phyloP scores from a whole-genome alignment of 2,113 vertebrate species.

The Pungitius pungitius region DNA sequence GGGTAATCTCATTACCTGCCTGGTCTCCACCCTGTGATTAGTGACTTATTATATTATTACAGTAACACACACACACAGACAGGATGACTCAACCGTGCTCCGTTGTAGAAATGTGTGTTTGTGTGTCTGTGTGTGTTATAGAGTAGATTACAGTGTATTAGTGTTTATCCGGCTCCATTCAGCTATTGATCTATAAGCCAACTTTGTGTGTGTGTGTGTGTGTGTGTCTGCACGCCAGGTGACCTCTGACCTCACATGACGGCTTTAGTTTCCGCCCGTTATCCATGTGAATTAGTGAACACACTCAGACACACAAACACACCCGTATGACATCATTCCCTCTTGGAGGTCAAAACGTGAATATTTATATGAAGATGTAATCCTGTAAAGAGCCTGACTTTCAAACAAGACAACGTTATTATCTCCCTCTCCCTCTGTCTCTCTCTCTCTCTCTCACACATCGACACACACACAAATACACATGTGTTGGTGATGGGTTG shows the following conservation, averaged over 20 bases:
- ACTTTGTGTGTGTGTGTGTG: not conserved
- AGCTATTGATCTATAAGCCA: conserved; percentile 24
- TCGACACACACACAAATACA: not conserved
- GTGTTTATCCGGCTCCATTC: conserved; percentile 28
- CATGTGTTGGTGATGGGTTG: not conserved
- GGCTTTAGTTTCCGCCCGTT: not conserved
- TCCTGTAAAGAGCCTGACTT: not conserved
- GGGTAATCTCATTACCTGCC: conserved; percentile 48
- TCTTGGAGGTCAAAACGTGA: not conserved
- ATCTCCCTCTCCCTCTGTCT: not conserved
- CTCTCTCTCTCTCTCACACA: not conserved
- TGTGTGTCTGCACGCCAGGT: not conserved
- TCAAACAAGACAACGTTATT: not conserved
- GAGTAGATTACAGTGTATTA: conserved; percentile 38
- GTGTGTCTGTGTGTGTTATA: conserved; percentile 8
- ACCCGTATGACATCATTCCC: not conserved
- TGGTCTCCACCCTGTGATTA: conserved; percentile 30
- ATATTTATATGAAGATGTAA: not conserved
- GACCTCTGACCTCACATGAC: not conserved
- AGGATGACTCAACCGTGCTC: conserved; percentile 16
- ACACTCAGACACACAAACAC: conserved; percentile 2
- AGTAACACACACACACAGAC: not conserved
- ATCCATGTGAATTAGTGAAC: not conserved
- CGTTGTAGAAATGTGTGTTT: not conserved
- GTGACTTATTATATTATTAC: conserved; percentile 26